phyloP scores from a whole-genome alignment of 2,797 vertebrate genomes.

The Luscinia luscinia region DNA sequence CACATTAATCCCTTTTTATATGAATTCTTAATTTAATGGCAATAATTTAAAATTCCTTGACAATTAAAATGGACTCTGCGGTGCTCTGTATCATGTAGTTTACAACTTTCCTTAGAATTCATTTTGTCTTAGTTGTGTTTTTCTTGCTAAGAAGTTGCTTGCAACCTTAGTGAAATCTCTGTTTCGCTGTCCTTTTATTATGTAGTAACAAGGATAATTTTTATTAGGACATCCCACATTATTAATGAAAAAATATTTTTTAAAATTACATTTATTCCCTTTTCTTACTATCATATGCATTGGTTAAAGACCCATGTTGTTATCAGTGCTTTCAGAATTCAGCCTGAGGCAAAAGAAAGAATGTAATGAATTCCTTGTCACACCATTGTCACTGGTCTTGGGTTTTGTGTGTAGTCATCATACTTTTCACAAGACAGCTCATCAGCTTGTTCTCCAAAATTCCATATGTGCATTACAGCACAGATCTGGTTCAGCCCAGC shows the following conservation, averaged over 20 bases:
- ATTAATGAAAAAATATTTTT: neutral
- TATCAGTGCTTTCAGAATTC: neutral
- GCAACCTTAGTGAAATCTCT: neutral
- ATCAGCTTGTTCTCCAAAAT: neutral
- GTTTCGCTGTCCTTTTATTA: neutral
- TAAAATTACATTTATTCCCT: neutral
- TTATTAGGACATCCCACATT: neutral
- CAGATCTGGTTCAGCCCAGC: neutral
- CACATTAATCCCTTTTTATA: neutral
- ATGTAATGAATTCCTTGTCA: neutral
- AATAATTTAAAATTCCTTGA: neutral
- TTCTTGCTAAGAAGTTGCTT: neutral
- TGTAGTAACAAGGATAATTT: neutral
- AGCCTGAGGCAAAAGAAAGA: neutral
- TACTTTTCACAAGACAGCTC: neutral
- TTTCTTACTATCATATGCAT: neutral
- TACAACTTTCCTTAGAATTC: neutral
- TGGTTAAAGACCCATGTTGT: neutral
- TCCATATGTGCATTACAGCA: neutral
- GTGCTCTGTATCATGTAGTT: neutral
- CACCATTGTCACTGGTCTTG: neutral
- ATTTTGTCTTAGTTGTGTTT: neutral
- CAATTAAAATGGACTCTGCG: neutral
- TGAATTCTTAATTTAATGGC: neutral
- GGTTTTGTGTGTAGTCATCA: neutral